phyloP scores from a whole-genome alignment of 2,113 vertebrate species.

The Epinephelus cyanopodus region DNA sequence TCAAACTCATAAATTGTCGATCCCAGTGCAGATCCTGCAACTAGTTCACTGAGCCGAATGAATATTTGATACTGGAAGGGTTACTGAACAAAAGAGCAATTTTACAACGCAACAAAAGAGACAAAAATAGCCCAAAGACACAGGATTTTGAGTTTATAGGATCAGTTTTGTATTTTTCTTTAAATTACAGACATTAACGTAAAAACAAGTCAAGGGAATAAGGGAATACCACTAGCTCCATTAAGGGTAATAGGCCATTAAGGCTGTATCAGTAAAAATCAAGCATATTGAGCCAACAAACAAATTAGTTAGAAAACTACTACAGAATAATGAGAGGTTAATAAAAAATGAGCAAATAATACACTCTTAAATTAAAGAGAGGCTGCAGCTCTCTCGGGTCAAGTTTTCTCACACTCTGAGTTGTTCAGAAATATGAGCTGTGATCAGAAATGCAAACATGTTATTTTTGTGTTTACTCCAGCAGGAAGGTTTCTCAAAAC shows the following conservation, averaged over 20 bases:
- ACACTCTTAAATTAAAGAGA: background rate
- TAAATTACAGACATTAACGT: conserved; percentile 52
- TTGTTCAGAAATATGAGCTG: background rate
- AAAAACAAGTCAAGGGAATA: conserved; percentile 61
- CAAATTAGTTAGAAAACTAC: conserved; percentile 37
- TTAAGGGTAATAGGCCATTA: conserved; percentile 62
- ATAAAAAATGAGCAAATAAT: conserved; percentile 4
- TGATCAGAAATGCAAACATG: background rate
- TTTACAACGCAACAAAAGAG: conserved; percentile 19
- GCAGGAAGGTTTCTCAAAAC: background rate
- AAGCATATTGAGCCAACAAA: conserved; percentile 49
- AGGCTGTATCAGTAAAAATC: conserved; percentile 45
- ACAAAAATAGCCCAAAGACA: conserved; percentile 21
- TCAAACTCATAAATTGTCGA: conserved; percentile 63
- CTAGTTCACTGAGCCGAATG: conserved; percentile 23
- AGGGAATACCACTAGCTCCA: conserved; percentile 26
- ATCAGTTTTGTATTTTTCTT: conserved; percentile 29
- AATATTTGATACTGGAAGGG: background rate
- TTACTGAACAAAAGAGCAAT: conserved; percentile 6
- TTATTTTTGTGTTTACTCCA: background rate
- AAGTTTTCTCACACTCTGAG: background rate
- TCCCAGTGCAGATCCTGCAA: conserved; percentile 16
- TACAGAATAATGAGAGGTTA: conserved; percentile 21
- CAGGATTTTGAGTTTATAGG: conserved; percentile 14
- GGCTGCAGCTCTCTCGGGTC: background rate